Conservation (phyloP, 2,113 vertebrate species). For the Hipposideros armiger region DNA sequence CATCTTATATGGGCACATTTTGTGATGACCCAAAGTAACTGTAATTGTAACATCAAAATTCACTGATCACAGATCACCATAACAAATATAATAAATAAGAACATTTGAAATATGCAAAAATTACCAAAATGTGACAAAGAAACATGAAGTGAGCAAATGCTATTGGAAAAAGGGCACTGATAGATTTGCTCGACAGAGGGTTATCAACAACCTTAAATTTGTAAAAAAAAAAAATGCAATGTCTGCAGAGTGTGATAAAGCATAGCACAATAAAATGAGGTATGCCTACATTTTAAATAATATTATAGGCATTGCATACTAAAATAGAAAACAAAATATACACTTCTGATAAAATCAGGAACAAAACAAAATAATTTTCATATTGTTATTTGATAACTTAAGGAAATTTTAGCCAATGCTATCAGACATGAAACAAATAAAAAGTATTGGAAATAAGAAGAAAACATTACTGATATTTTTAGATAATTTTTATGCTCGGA, state of each 20-base stretch:
- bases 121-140: not conserved
- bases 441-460: not conserved
- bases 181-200: not conserved
- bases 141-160: not conserved
- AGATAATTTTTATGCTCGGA: not conserved
- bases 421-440: not conserved
- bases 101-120: not conserved
- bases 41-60: not conserved
- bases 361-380: not conserved
- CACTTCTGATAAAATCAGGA: slow-evolving; percentile 19
- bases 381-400: not conserved
- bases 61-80: not conserved
- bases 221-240: not conserved
- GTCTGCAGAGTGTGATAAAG: not conserved
- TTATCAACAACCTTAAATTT: not conserved
- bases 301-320: not conserved
- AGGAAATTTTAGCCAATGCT: not conserved
- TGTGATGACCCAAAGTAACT: not conserved
- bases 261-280: not conserved
- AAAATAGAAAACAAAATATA: not conserved
- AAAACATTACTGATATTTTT: not conserved
- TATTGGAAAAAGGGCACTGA: not conserved
- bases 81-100: not conserved
- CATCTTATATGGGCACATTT: not conserved
- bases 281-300: not conserved